Evolutionary conservation across 2,113 vertebrate species (phyloP).

Genomic region (Thalassoma bifasciatum): DNA sequence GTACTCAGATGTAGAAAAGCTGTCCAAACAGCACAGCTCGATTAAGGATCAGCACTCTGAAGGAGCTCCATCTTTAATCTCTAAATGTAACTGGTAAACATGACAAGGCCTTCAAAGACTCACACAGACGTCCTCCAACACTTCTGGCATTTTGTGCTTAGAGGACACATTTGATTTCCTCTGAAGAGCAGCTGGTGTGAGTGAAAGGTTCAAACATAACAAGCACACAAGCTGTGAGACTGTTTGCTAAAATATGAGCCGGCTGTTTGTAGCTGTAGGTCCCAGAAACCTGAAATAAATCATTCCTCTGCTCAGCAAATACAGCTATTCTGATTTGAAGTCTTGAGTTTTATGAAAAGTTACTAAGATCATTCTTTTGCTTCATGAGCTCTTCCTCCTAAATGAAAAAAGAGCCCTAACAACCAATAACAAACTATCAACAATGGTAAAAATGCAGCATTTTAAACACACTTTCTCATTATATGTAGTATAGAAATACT

Average conservation of each 20-base stretch:
- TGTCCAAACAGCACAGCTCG: too few relatives aligned
- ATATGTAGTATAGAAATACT: too few relatives aligned
- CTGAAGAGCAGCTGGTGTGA: not conserved
- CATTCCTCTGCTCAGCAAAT: not conserved
- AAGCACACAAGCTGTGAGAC: not conserved
- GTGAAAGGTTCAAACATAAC: conserved; percentile 3
- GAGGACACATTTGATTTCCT: conserved; percentile 11
- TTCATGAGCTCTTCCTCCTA: too few relatives aligned
- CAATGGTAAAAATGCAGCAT: too few relatives aligned
- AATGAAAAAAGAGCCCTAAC: too few relatives aligned
- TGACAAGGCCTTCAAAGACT: conserved; percentile 10
- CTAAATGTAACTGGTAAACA: conserved; percentile 10
- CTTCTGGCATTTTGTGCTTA: conserved; percentile 10
- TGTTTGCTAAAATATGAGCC: not conserved
- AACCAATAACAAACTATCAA: too few relatives aligned
- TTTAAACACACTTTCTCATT: too few relatives aligned
- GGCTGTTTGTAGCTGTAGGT: not conserved
- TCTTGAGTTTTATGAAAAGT: too few relatives aligned
- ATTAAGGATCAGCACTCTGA: not conserved
- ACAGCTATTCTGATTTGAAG: not conserved
- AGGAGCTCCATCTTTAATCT: not conserved
- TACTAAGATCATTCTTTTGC: too few relatives aligned
- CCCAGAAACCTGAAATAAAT: not conserved
- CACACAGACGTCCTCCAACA: not conserved
- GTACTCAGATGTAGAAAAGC: not conserved